Evolutionary conservation across 2,113 vertebrate species (phyloP).

Genomic region (Cichladusa arquata): DNA sequence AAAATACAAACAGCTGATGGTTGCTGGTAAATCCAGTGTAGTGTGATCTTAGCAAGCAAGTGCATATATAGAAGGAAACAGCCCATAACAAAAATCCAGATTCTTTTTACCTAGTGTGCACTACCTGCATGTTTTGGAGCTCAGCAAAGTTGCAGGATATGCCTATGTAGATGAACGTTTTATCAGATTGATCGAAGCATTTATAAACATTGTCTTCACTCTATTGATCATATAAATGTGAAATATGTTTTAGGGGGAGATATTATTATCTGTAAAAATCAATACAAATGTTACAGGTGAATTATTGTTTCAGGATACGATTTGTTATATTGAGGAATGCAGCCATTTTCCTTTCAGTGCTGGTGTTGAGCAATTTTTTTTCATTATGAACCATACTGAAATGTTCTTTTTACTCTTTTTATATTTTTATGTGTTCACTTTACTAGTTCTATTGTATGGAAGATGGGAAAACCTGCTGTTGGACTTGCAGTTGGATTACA

Average conservation of each 20-base stretch:
- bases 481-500: neutral
- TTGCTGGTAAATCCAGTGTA: neutral
- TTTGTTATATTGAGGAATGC: neutral
- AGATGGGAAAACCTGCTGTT: neutral
- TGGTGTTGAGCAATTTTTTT: neutral
- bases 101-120: neutral
- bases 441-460: neutral
- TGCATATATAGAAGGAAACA: neutral
- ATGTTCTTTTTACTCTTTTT: neutral
- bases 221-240: no score
- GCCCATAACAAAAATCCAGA: neutral
- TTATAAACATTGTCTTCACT: neutral
- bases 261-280: constrained; percentile 22
- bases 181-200: neutral
- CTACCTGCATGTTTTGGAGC: neutral
- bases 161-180: neutral
- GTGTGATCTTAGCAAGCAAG: neutral
- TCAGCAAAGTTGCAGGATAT: neutral
- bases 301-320: neutral
- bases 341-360: neutral
- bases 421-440: neutral
- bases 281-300: neutral
- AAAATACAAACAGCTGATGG: neutral
- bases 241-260: neutral
- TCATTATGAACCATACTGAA: neutral